A percentile compares a stretch with the other conserved stretches of the same genome.
These are phyloP conservation scores for Hippopotamyrus pictus DNA, from an alignment of 2,797 vertebrate species.

Conservation along the genomic window DNA sequence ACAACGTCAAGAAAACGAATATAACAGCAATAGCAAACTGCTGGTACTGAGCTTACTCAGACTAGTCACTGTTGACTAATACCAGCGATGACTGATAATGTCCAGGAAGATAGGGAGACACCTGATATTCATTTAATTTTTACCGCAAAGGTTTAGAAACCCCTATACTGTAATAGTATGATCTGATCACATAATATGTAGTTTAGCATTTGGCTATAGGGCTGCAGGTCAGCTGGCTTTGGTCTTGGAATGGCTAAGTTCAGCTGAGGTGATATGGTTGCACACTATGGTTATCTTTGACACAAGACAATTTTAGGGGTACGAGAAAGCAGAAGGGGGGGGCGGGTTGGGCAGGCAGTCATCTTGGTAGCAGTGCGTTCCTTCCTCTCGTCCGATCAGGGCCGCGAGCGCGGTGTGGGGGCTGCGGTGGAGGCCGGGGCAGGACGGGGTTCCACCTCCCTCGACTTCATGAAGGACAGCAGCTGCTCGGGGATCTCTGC, in stretches of 20 bases:
- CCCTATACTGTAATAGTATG: not conserved
- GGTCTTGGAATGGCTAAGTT: not conserved
- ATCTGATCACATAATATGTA: not conserved
- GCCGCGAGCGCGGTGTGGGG: conserved; percentile 39
- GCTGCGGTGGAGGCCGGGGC: conserved; percentile 44
- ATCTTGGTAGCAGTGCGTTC: not conserved
- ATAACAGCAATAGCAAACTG: not conserved
- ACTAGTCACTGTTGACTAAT: not conserved
- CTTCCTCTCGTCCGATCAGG: conserved; percentile 28
- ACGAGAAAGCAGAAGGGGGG: not conserved
- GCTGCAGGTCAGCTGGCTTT: not conserved
- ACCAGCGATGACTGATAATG: not conserved
- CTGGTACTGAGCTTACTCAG: not conserved
- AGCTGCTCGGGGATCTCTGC: conserved; percentile 69
- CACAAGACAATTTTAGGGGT: not conserved
- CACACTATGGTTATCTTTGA: not conserved
- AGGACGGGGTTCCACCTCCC: conserved; percentile 63
- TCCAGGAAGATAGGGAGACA: not conserved
- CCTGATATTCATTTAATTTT: not conserved
- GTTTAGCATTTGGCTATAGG: not conserved
- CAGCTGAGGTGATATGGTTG: not conserved
- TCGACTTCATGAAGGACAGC: conserved; percentile 66
- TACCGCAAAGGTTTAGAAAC: conserved; percentile 4
- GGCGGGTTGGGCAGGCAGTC: too few relatives aligned
- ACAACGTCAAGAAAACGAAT: not conserved